Base-by-base conservation (phyloP, 2,113 vertebrate species). In the Psammodynastes pulverulentus region DNA sequence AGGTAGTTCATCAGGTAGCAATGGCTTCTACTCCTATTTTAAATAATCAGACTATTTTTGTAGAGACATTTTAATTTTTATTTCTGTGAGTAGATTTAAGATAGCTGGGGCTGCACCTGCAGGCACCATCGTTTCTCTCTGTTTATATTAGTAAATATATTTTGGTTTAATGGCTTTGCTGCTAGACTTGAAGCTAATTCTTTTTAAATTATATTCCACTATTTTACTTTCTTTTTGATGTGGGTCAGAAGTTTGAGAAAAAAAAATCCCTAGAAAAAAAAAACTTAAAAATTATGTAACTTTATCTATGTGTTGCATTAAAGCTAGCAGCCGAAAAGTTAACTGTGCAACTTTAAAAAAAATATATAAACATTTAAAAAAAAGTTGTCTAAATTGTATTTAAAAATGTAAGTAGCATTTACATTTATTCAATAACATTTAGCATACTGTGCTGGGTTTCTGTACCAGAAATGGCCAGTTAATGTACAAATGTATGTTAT, bases 11-110 rank as follows among this genome's bases (percentile, higher is more conserved):
- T 98, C 99, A 88, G 98, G 98, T 98, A 99, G 98, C 98, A 99
- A 99, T 94, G 99, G 99, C 97, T 99, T 99, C 98, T 99, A 99
- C 97, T 99, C 99, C 95, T 99, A 99, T 98, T 99, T 99, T 98
- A 99, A 99, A 98, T 99, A 98, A 99, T 97, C 97, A 96, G 94
- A 96, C 96, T 96, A 97, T 97, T 98, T 97, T 98, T 98, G 97
- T 97, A 98, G 97, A 97, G 96, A 97, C 98, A 98, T 97, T 97
- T 98, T 96, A 94, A 98, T 98, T 98, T 98, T 97, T 98, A 98
- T 98, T 98, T 98, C 97, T 98, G 98, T 98, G 97, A 58, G 96
- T 98, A 98, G 98, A 94, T 95, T 97, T 97, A 95, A 96, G 95
- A 51, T 97, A 98, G 97, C 95, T 94, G 96, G 95, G 96, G 97